Evolutionary conservation across 2,113 vertebrate genomes (phyloP).

Genomic region (Ceyx cyanopectus): DNA sequence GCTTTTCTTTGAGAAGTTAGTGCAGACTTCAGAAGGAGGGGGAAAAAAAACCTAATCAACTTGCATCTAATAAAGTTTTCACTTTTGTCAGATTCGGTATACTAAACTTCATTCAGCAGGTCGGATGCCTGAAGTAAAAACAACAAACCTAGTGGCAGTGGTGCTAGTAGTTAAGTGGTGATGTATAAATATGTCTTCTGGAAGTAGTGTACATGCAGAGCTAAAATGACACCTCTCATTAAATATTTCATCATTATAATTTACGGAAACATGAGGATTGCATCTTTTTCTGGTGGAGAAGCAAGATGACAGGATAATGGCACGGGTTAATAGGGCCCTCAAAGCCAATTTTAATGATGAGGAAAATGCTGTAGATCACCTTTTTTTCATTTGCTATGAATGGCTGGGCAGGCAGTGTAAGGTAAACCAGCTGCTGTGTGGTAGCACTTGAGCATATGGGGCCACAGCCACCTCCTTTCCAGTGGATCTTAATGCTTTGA

Average conservation of each 20-base stretch:
- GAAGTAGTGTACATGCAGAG: not conserved
- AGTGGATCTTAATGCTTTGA: not conserved
- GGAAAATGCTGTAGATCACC: not conserved
- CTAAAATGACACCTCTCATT: not conserved
- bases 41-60: too few relatives aligned
- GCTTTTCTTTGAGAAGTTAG: not conserved
- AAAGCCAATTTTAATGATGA: not conserved
- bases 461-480: not conserved
- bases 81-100: not conserved
- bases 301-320: not conserved
- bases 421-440: not conserved
- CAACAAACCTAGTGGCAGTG: not conserved
- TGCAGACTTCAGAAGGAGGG: not conserved
- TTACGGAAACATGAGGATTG: not conserved
- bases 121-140: not conserved
- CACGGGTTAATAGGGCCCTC: not conserved
- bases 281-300: not conserved
- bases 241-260: not conserved
- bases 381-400: not conserved
- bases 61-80: not conserved
- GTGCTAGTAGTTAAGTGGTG: not conserved
- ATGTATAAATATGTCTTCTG: not conserved
- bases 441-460: not conserved
- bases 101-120: not conserved
- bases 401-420: not conserved